Conservation (phyloP, 2,888 invertebrate genomes). For the Eupithecia vulgata region DNA sequence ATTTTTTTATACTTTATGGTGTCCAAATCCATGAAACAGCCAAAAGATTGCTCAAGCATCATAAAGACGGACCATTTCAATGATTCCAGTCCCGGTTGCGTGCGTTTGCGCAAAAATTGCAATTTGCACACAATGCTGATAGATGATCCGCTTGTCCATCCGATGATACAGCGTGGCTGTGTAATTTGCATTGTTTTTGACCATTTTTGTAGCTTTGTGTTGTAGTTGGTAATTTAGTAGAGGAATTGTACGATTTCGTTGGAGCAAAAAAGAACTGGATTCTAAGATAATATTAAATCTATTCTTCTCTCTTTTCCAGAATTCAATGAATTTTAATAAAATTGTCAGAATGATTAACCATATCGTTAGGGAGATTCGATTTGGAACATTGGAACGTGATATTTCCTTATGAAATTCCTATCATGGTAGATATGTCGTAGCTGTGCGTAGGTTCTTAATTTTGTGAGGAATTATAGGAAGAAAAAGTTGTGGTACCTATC, state of each 20-base stretch:
- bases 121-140: constrained; percentile 78
- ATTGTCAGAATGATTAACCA: not conserved
- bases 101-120: constrained; percentile 66
- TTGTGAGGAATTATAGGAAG: not conserved
- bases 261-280: not conserved
- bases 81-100: constrained; percentile 55
- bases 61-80: constrained; percentile 17
- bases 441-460: not conserved
- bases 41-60: not conserved
- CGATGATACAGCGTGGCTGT: constrained; percentile 45
- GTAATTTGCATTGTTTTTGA: constrained; percentile 41
- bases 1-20: not conserved
- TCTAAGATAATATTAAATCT: not conserved
- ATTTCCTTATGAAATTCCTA: not conserved
- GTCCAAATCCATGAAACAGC: not conserved
- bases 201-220: constrained; percentile 8
- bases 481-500: not conserved
- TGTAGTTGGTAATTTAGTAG: not conserved
- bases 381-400: not conserved
- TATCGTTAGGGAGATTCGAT: not conserved
- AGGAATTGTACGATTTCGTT: not conserved
- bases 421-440: not conserved
- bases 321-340: not conserved
- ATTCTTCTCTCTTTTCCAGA: not conserved
- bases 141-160: constrained; percentile 54